Evolutionary conservation across 2,113 vertebrate species (phyloP).

Genomic region (Zapornia atra): DNA sequence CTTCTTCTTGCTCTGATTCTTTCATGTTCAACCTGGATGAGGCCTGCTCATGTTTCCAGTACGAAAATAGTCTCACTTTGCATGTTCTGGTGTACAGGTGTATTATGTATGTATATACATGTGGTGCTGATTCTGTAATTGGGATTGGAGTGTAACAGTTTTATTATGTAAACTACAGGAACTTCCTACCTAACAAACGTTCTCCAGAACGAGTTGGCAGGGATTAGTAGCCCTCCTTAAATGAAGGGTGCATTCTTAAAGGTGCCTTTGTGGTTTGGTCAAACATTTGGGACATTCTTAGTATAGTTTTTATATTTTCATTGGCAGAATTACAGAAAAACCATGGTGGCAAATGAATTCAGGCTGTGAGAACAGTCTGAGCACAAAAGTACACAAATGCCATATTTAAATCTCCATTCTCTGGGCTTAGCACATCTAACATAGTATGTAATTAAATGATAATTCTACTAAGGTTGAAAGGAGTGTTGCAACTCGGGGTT

Average conservation of each 20-base stretch:
- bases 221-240: not conserved
- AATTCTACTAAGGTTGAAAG: not conserved
- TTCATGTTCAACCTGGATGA: accelerated
- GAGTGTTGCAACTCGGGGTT: not conserved
- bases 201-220: not conserved
- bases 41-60: accelerated
- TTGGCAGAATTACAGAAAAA: not conserved
- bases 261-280: not conserved
- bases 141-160: not conserved
- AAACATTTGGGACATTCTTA: not conserved
- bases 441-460: not conserved
- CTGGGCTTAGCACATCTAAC: not conserved
- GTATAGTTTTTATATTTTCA: not conserved
- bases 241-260: not conserved
- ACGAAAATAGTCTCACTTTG: not conserved
- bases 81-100: not conserved
- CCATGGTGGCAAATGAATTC: not conserved
- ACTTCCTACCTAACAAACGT: not conserved
- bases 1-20: accelerated
- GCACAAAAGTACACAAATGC: not conserved
- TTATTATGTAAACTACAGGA: accelerated
- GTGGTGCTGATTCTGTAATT: not conserved
- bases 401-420: not conserved
- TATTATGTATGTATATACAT: accelerated
- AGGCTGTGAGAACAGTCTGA: not conserved